A percentile compares a stretch with the other conserved stretches of the same genome.
Evolutionary conservation across 2,797 vertebrate species (phyloP).

Genomic region (Acrossocheilus wenchowensis): DNA sequence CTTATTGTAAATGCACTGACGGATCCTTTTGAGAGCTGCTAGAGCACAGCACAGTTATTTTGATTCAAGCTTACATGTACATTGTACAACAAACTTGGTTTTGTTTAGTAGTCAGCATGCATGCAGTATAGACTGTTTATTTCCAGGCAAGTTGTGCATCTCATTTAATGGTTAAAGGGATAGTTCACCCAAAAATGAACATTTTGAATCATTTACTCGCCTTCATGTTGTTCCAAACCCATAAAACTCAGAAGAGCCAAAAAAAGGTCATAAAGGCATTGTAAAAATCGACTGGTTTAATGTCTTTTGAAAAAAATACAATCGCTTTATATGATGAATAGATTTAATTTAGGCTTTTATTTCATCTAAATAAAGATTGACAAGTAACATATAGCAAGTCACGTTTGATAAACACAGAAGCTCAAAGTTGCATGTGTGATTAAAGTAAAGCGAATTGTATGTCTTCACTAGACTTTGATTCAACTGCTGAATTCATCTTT

Average conservation of each 20-base stretch:
- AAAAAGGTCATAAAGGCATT: not conserved
- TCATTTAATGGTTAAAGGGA: not conserved
- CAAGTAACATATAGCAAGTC: not conserved
- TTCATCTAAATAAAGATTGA: not conserved
- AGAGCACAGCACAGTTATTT: constrained; percentile 3
- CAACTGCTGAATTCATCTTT: too few species aligned
- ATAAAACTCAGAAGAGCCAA: not conserved
- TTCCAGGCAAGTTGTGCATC: not conserved
- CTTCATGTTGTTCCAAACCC: not conserved
- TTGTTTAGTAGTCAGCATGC: not conserved
- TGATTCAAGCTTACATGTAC: not conserved
- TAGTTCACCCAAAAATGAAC: not conserved
- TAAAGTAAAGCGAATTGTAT: too few species aligned
- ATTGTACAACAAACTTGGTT: not conserved
- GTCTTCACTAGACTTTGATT: too few species aligned
- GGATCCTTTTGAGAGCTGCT: constrained; percentile 13
- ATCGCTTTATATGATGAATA: not conserved
- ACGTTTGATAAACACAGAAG: not conserved
- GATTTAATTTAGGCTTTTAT: not conserved
- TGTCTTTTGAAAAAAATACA: not conserved
- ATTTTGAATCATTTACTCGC: not conserved
- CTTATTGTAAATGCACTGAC: constrained; percentile 39
- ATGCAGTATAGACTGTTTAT: not conserved
- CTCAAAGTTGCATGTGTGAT: too few species aligned
- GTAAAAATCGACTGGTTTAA: not conserved